Evolutionary conservation across 2,888 invertebrate genomes (phyloP).

Genomic region (Nezara viridula): DNA sequence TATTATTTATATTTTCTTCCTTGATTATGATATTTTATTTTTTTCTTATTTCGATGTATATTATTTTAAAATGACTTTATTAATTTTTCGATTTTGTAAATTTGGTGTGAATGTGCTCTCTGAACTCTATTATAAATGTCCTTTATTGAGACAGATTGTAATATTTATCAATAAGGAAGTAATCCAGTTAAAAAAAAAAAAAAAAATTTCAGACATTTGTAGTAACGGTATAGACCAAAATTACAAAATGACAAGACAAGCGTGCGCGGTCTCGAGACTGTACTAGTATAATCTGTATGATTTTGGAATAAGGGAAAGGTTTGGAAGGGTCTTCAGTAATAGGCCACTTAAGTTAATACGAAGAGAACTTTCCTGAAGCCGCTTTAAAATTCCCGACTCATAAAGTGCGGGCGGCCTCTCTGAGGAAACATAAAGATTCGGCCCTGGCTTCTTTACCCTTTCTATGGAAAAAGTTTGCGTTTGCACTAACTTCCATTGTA

Average conservation of each 20-base stretch:
- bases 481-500: slow-evolving; percentile 59
- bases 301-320: slow-evolving; percentile 28
- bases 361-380: slow-evolving; percentile 59
- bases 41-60: no score
- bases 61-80: no score
- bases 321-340: slow-evolving; percentile 54
- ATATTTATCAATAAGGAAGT: no score
- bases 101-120: no score
- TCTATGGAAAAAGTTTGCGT: slow-evolving; percentile 59
- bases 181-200: no score
- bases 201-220: background rate
- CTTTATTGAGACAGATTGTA: no score
- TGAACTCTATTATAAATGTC: no score
- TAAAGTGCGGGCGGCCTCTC: slow-evolving; percentile 53
- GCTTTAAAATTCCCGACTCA: slow-evolving; percentile 61
- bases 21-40: no score
- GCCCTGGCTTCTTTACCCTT: slow-evolving; percentile 55
- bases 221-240: background rate
- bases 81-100: no score
- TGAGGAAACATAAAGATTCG: slow-evolving; percentile 61
- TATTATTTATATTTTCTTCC: no score
- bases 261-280: no score
- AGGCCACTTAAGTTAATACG: slow-evolving; percentile 61
- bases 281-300: slow-evolving; percentile 34
- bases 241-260: background rate